Percentiles rank a stretch among this genome's conserved stretches.
Conservation (phyloP, 2,113 vertebrate genomes). For the Sminthopsis crassicaudata region DNA sequence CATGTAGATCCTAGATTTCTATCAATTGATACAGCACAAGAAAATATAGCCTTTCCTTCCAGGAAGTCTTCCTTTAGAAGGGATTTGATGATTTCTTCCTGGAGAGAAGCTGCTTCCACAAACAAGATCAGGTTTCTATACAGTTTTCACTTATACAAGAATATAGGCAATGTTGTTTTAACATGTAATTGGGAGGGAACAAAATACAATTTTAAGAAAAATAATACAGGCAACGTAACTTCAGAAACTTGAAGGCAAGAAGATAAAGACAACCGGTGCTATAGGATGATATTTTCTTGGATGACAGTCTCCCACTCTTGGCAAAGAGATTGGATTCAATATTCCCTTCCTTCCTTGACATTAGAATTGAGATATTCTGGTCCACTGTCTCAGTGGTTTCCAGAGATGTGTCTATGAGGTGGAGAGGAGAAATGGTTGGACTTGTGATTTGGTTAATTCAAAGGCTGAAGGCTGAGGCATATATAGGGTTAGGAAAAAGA, state of each 20-base stretch:
- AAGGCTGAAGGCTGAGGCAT: background rate
- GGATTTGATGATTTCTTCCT: background rate
- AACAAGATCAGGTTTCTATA: background rate
- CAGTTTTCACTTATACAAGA: background rate
- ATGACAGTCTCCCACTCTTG: background rate
- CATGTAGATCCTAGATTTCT: background rate
- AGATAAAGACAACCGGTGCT: background rate
- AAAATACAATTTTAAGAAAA: no score
- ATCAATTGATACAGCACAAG: background rate
- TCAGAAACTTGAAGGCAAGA: background rate
- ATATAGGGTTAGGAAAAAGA: background rate
- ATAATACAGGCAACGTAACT: no score
- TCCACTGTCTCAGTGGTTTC: background rate
- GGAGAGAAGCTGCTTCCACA: background rate
- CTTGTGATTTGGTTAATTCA: background rate
- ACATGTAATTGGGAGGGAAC: no score
- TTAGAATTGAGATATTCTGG: background rate
- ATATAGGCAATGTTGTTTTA: no score
- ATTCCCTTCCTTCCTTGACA: background rate
- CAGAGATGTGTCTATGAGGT: background rate
- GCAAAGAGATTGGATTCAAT: background rate
- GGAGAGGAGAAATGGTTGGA: background rate
- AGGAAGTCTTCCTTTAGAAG: background rate
- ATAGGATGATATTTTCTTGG: background rate
- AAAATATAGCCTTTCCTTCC: background rate